Evolutionary conservation across 2,113 vertebrate genomes (phyloP).

Genomic region (Zeus faber): DNA sequence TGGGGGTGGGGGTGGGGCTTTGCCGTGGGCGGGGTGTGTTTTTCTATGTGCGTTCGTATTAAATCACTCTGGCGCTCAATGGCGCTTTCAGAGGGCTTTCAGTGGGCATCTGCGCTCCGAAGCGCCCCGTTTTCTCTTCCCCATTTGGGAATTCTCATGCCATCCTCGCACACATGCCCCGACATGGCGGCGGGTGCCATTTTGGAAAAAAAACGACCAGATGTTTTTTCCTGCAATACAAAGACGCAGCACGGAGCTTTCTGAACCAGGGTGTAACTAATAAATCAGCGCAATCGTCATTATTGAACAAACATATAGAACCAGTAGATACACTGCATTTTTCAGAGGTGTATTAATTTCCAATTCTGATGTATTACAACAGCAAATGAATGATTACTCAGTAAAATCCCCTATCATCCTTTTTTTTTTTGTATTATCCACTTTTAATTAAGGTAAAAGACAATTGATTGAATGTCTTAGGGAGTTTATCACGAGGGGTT

Average conservation of each 20-base stretch:
- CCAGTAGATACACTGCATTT: too few relatives aligned
- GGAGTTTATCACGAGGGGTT: too few relatives aligned
- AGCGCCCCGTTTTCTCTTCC: conserved; percentile 44
- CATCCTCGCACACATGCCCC: conserved; percentile 49
- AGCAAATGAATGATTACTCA: too few relatives aligned
- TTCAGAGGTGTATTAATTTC: too few relatives aligned
- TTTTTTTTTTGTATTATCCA: too few relatives aligned
- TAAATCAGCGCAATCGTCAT: too few relatives aligned
- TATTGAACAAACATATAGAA: too few relatives aligned
- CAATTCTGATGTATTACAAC: too few relatives aligned
- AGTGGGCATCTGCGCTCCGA: conserved; percentile 66
- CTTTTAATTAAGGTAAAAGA: too few relatives aligned
- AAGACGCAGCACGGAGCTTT: too few relatives aligned
- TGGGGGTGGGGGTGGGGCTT: conserved; percentile 57
- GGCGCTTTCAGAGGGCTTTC: conserved; percentile 63
- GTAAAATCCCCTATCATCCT: too few relatives aligned
- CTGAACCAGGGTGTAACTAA: background rate
- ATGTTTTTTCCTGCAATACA: conserved; percentile 13
- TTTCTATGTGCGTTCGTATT: conserved; percentile 64
- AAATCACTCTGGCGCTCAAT: conserved; percentile 69
- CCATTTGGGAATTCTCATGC: conserved; percentile 63
- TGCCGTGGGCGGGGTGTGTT: conserved; percentile 52
- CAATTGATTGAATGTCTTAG: too few relatives aligned
- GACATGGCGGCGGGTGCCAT: conserved; percentile 69
- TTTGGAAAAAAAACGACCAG: conserved; percentile 47